Evolutionary conservation across 92 coral and sea anemone species (phyloP).

Genomic region (Actinostola sp.): DNA sequence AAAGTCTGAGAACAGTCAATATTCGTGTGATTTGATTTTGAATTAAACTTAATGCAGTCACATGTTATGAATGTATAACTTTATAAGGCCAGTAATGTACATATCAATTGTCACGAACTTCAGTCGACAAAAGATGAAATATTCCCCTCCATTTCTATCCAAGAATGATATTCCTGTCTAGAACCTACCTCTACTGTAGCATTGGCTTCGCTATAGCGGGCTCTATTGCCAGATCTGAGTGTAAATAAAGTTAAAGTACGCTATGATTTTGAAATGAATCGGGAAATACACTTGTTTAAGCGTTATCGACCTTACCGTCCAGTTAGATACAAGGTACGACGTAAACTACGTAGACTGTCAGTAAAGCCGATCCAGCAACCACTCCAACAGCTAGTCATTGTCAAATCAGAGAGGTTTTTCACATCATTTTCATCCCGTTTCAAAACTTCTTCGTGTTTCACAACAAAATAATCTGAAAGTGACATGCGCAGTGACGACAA

Average conservation of each 20-base stretch:
- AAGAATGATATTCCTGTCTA: neutral
- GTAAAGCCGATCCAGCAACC: conserved; percentile 90
- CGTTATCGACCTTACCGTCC: conserved; percentile 51
- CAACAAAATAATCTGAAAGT: neutral
- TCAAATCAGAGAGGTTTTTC: neutral
- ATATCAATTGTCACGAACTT: too few species aligned
- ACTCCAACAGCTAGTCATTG: conserved; percentile 78
- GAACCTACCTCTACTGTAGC: conserved; percentile 75
- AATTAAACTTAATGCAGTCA: too few species aligned
- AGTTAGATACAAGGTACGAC: conserved; percentile 72
- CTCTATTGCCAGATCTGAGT: conserved; percentile 69
- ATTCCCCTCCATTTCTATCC: neutral
- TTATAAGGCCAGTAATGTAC: too few species aligned
- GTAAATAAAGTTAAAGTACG: neutral
- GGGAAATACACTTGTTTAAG: neutral
- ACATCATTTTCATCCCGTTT: conserved; percentile 1
- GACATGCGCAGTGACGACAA: conserved; percentile 6
- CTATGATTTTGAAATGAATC: neutral
- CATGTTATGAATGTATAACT: too few species aligned
- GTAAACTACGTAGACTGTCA: conserved; percentile 71
- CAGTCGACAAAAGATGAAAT: too few species aligned
- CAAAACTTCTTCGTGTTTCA: neutral
- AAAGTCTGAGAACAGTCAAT: too few species aligned
- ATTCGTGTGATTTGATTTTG: too few species aligned
- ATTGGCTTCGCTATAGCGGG: conserved; percentile 73